phyloP scores from a whole-genome alignment of 2,113 vertebrate species.

The Pelusios castaneus region DNA sequence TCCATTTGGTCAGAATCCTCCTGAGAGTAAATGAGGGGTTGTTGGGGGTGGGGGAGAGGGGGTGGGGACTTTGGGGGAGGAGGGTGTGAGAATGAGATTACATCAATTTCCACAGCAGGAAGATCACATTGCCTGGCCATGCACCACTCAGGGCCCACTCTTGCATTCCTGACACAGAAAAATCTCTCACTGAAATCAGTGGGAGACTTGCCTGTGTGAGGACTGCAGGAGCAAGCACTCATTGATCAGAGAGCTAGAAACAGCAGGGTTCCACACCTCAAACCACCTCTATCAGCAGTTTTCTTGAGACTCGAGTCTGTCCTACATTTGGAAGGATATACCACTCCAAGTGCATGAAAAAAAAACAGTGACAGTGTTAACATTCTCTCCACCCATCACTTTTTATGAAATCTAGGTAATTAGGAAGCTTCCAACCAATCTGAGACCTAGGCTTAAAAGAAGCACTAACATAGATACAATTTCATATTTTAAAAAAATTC shows the following conservation, averaged over 20 bases:
- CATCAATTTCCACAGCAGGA: conserved; percentile 65
- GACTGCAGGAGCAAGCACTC: conserved; percentile 27
- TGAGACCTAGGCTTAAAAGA: neutral
- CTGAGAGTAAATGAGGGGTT: conserved; percentile 26
- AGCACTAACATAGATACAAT: neutral
- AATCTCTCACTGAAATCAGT: conserved; percentile 59
- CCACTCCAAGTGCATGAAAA: conserved; percentile 27
- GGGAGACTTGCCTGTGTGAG: conserved; percentile 34
- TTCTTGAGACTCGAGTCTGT: conserved; percentile 15
- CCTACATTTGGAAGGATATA: neutral
- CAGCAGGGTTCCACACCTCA: conserved; percentile 58
- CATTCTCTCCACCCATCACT: neutral
- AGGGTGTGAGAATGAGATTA: conserved; percentile 41
- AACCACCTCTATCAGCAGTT: conserved; percentile 35
- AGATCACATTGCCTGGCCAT: conserved; percentile 57
- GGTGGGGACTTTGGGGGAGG: neutral
- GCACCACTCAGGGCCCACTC: conserved; percentile 54
- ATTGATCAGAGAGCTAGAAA: conserved; percentile 52
- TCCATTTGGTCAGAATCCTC: neutral
- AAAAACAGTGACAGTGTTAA: neutral
- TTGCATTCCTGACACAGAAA: conserved; percentile 54
- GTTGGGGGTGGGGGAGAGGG: neutral
- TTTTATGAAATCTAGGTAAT: neutral
- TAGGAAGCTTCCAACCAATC: neutral
- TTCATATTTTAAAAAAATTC: neutral